phyloP scores from a whole-genome alignment of 2,888 invertebrate species.

The Lydus trimaculatus region DNA sequence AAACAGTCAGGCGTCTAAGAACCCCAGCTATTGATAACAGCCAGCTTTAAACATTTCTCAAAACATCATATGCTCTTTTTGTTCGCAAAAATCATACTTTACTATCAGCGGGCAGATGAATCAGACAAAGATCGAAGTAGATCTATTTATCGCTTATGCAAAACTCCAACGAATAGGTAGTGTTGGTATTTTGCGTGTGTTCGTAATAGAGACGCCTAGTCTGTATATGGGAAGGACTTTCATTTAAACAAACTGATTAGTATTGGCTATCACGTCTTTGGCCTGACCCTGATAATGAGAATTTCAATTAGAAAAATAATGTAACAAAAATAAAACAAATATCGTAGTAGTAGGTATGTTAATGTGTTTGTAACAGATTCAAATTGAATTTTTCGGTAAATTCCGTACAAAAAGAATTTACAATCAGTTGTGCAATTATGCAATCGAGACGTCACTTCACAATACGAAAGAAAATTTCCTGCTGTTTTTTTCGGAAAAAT shows the following conservation, averaged over 20 bases:
- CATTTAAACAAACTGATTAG: background rate
- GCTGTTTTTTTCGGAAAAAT: background rate
- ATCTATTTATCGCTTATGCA: no score
- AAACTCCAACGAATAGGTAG: no score
- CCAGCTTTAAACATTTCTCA: no score
- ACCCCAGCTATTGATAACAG: no score
- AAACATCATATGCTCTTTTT: no score
- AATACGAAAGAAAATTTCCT: background rate
- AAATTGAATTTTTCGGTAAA: background rate
- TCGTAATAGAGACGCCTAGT: no score
- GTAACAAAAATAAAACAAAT: background rate
- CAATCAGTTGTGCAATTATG: background rate
- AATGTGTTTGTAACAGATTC: background rate
- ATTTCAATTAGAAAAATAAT: slow-evolving; percentile 4
- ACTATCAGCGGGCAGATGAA: no score
- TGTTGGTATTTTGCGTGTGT: no score
- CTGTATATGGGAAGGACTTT: background rate
- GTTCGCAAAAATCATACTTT: no score
- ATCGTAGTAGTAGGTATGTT: no score
- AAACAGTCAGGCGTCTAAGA: no score
- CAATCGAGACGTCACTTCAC: background rate
- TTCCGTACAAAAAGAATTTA: background rate
- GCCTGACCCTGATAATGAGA: slow-evolving; percentile 7
- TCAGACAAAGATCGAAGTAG: no score
- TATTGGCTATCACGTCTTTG: background rate